phyloP scores from a whole-genome alignment of 1,140 invertebrate genomes.

The Bradysia coprophila region DNA sequence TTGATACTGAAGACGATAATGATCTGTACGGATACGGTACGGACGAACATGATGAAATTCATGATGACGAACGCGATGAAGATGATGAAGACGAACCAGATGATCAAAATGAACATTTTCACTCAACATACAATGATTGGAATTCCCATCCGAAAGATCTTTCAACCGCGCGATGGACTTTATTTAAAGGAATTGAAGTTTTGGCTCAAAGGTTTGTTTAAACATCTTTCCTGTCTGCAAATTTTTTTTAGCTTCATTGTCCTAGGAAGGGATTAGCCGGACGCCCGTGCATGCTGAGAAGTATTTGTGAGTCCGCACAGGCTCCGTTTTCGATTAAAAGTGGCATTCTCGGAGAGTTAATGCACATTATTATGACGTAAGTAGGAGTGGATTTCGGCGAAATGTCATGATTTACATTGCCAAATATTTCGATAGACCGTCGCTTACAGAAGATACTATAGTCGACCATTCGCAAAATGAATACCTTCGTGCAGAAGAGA shows the following conservation, averaged over 20 bases:
- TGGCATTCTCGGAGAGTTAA: constrained; percentile 46
- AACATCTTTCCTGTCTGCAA: not conserved
- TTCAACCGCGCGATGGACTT: constrained; percentile 10
- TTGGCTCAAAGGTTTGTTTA: constrained; percentile 10
- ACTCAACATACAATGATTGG: too few species aligned
- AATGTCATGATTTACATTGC: not conserved
- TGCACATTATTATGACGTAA: constrained; percentile 51
- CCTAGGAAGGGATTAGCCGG: constrained; percentile 40
- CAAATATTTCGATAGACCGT: not conserved
- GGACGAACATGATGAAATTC: not conserved
- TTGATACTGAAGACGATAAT: not conserved
- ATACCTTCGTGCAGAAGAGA: constrained; percentile 2
- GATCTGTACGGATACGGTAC: not conserved
- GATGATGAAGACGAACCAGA: not conserved
- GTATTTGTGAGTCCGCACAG: constrained; percentile 53
- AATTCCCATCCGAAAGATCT: not conserved
- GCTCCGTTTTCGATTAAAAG: constrained; percentile 40
- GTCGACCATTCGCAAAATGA: constrained; percentile 2
- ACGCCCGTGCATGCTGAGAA: constrained; percentile 45
- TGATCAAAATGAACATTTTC: not conserved
- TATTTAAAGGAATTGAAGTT: constrained; percentile 17
- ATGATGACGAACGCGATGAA: not conserved
- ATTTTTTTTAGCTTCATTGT: not conserved
- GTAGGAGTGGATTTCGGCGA: too few species aligned
- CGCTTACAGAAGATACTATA: not conserved